Percentiles rank a stretch among this genome's conserved stretches.
phyloP scores from a whole-genome alignment of 2,888 invertebrate genomes.

The Tetrapedia diversipes region DNA sequence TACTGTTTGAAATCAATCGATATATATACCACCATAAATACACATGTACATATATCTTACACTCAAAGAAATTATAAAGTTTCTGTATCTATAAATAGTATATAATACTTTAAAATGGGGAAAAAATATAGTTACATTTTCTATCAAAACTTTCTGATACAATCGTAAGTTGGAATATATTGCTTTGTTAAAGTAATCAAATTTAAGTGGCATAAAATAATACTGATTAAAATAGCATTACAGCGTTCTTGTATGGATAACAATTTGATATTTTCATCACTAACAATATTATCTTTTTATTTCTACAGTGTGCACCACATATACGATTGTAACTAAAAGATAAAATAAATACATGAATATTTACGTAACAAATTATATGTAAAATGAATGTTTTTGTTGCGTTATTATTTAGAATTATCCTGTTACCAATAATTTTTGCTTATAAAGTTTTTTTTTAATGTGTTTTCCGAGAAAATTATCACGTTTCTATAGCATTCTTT shows the following conservation, averaged over 20 bases:
- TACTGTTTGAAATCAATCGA: conserved; percentile 60
- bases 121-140: conserved; percentile 73
- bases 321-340: conserved; percentile 76
- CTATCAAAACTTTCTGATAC: conserved; percentile 71
- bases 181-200: conserved; percentile 65
- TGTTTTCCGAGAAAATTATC: not conserved
- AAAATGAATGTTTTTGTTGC: conserved; percentile 53
- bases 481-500: conserved; percentile 7
- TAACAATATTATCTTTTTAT: conserved; percentile 77
- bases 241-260: conserved; percentile 72
- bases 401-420: conserved; percentile 50
- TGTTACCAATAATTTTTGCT: conserved; percentile 39
- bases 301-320: conserved; percentile 78
- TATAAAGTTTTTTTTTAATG: conserved; percentile 10
- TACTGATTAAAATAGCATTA: conserved; percentile 66
- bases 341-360: conserved; percentile 78
- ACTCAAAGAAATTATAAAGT: conserved; percentile 45
- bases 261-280: conserved; percentile 77
- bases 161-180: conserved; percentile 64
- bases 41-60: conserved; percentile 58
- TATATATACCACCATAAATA: conserved; percentile 59
- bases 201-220: conserved; percentile 69
- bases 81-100: conserved; percentile 58
- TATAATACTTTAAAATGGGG: conserved; percentile 52
- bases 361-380: conserved; percentile 76